Evolutionary conservation across 1,140 invertebrate species (phyloP), one percentile per base, ranked within the genome.

Genomic region (Monomorium pharaonis): DNA sequence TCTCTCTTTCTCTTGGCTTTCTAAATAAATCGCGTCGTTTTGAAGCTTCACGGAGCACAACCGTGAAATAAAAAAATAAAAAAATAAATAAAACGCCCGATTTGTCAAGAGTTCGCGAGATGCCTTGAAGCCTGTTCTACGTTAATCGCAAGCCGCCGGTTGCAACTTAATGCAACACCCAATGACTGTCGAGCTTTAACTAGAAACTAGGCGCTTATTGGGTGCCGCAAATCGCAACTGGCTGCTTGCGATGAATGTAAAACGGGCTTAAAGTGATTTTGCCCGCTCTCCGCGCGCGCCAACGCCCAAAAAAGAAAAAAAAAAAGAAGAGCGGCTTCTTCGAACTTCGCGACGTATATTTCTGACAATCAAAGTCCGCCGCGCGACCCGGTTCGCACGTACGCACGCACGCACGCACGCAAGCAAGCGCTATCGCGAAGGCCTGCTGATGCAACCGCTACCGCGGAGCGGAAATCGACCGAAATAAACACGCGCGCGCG

Each of bases 401-500:
- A 58, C 47, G 42, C 16, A 42, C n/a, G 63, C 18, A 42, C 47
- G 44, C 37, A 42, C 37, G 49, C 49, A 51, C 78, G 65, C 78
- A 81, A 49, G 65, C 33, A 56, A 24, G 60, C 78, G 24, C 67
- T 83, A 83, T 83, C 78, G 67, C 67, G 67, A 58, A 7, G 37
- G 78, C 12, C n/a, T 21, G 67, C 78, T 83, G 78, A 83, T 83
- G 78, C 78, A 83, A 83, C 51, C 67, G 65, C 49, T 67, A 67
- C 60, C 60, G 63, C 62, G 37, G 51, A 83, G 51, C 67, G 78
- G 78, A 83, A 83, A 83, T 83, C 78, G 78, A 83, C 78, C 67
- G 67, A 83, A 83, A 83, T 83, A 83, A 83, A 83, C 78, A 72
- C 24, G 78, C 78, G 60, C 77, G 37, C 74, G 56, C 77, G 47